Conservation (phyloP, 2,113 vertebrate species). For the Apteryx owenii region DNA sequence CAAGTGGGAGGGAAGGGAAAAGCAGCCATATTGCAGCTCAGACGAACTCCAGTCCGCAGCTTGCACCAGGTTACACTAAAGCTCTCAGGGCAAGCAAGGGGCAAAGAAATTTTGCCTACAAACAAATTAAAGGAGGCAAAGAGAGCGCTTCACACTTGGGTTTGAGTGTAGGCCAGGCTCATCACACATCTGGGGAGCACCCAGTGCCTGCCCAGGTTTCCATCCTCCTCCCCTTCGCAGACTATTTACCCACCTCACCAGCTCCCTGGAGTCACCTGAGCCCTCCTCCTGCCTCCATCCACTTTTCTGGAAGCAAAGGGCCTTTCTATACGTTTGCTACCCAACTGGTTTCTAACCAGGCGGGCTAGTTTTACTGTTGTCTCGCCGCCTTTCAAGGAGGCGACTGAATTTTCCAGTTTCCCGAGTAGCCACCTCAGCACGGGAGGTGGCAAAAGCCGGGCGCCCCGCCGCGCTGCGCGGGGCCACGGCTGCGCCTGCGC, state of each 20-base stretch:
- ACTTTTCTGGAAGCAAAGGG: background rate
- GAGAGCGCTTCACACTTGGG: background rate
- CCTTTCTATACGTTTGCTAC: background rate
- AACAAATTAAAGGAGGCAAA: background rate
- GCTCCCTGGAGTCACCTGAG: background rate
- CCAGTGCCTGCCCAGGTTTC: rapidly evolving
- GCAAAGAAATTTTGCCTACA: background rate
- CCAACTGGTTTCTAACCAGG: conserved; percentile 45
- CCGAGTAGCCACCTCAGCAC: background rate
- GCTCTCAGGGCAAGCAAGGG: background rate
- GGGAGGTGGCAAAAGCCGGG: background rate
- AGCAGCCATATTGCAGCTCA: background rate
- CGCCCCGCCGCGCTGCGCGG: no score
- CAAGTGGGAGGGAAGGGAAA: background rate
- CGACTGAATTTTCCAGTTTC: conserved; percentile 35
- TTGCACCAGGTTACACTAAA: background rate
- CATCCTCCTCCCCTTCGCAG: background rate
- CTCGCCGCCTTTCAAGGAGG: background rate
- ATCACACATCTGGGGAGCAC: background rate
- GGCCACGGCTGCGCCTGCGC: no score
- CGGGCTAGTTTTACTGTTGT: conserved; percentile 24
- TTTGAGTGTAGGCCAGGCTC: rapidly evolving
- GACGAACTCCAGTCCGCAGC: background rate
- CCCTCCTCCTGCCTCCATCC: background rate
- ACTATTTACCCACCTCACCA: background rate